phyloP scores from a whole-genome alignment of 1,140 invertebrate genomes.

The Temnothorax longispinosus region DNA sequence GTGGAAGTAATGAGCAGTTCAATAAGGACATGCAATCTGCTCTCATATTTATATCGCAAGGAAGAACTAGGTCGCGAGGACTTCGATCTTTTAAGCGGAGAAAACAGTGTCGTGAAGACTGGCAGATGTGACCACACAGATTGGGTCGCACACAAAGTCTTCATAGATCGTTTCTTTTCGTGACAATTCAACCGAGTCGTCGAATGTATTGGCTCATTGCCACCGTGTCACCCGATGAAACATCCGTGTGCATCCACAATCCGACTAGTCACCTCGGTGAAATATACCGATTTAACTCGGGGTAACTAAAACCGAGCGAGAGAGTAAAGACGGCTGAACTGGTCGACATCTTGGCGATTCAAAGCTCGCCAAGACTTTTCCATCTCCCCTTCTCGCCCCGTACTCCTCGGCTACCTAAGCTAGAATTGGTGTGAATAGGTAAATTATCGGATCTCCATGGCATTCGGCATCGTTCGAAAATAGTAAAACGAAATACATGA shows the following conservation, averaged over 20 bases:
- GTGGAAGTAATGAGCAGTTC: not conserved
- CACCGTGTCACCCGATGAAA: conserved; percentile 75
- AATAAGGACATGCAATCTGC: not conserved
- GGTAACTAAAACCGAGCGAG: conserved; percentile 72
- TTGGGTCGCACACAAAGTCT: conserved; percentile 42
- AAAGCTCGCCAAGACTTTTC: conserved; percentile 69
- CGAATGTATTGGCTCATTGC: conserved; percentile 78
- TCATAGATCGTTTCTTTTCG: conserved; percentile 65
- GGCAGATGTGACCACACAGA: conserved; percentile 20
- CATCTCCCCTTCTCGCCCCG: not conserved
- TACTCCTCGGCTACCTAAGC: not conserved
- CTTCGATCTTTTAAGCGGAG: conserved; percentile 13
- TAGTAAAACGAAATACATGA: not conserved
- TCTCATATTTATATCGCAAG: conserved; percentile 15
- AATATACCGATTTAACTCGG: conserved; percentile 82
- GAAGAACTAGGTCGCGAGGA: conserved; percentile 7
- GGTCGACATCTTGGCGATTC: conserved; percentile 65
- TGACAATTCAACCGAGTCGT: conserved; percentile 62
- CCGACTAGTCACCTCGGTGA: conserved; percentile 67
- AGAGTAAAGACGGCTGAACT: conserved; percentile 67
- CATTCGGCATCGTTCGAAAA: not conserved
- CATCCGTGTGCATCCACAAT: conserved; percentile 70
- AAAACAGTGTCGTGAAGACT: conserved; percentile 20
- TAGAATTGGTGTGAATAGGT: conserved; percentile 14
- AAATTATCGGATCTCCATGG: conserved; percentile 3